Percentiles rank a stretch among this genome's conserved stretches.
phyloP scores from a whole-genome alignment of 2,888 invertebrate genomes.

The Drosophila parthenogenetica region DNA sequence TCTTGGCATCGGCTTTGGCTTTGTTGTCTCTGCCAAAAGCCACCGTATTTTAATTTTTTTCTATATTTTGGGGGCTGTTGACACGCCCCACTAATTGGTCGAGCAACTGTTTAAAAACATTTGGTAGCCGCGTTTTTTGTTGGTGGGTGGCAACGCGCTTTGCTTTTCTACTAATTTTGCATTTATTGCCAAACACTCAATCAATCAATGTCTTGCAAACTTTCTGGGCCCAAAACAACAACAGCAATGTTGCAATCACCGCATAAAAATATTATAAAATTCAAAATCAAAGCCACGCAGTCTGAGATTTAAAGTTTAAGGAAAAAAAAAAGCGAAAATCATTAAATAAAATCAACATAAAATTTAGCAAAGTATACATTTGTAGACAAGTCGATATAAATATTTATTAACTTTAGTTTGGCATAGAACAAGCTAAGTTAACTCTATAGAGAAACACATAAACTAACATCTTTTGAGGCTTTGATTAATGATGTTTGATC shows the following conservation, averaged over 20 bases:
- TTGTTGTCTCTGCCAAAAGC: conserved; percentile 50
- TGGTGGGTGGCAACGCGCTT: conserved; percentile 74
- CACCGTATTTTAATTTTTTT: conserved; percentile 52
- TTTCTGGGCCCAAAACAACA: not conserved
- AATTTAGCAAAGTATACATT: conserved; percentile 22
- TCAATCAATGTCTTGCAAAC: conserved; percentile 72
- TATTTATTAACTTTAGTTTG: conserved; percentile 26
- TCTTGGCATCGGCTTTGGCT: conserved; percentile 33
- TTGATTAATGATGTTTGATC: conserved; percentile 70
- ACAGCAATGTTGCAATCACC: conserved; percentile 55
- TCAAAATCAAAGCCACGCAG: conserved; percentile 53
- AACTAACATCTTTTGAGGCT: conserved; percentile 40
- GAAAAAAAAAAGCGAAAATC: conserved; percentile 11
- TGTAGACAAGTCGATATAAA: conserved; percentile 16
- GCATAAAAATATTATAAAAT: conserved; percentile 27
- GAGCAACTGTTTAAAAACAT: conserved; percentile 45
- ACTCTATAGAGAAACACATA: conserved; percentile 39
- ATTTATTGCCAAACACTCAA: conserved; percentile 76
- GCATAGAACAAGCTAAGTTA: conserved; percentile 13
- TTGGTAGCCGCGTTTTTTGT: conserved; percentile 17
- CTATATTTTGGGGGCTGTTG: conserved; percentile 30
- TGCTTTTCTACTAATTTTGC: conserved; percentile 64
- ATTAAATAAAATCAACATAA: conserved; percentile 31
- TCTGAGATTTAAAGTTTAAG: conserved; percentile 31
- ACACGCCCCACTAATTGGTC: conserved; percentile 75